Conservation (phyloP, 2,888 invertebrate genomes). For the Augiades crinisus region DNA sequence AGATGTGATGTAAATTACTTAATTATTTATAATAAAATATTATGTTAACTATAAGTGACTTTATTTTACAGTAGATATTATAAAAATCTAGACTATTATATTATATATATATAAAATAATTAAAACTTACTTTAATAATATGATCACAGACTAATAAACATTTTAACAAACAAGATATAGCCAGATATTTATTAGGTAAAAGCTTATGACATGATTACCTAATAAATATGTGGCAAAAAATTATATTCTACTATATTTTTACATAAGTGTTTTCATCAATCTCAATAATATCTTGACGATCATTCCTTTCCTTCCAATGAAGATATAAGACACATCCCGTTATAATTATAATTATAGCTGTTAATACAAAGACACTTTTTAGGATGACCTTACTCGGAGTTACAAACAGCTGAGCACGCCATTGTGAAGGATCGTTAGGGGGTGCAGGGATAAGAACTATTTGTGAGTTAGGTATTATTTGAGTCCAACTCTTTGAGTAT, state of each 20-base stretch:
- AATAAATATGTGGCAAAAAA: neutral
- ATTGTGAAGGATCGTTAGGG: constrained; percentile 86
- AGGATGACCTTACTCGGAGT: constrained; percentile 96
- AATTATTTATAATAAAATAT: neutral
- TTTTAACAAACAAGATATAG: too few species aligned
- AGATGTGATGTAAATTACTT: constrained; percentile 86
- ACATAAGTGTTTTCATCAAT: constrained; percentile 72
- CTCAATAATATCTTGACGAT: constrained; percentile 71
- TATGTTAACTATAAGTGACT: too few species aligned
- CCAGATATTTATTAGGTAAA: too few species aligned
- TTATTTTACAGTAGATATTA: neutral
- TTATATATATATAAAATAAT: neutral
- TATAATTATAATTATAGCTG: constrained; percentile 92
- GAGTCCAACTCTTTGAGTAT: constrained; percentile 89
- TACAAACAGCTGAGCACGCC: constrained; percentile 96
- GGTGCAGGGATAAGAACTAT: constrained; percentile 97
- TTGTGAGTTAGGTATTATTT: constrained; percentile 98
- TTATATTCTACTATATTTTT: constrained; percentile 47
- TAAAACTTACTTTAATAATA: neutral
- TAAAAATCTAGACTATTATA: too few species aligned
- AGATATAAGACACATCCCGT: constrained; percentile 91
- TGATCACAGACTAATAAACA: constrained; percentile 26
- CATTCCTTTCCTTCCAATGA: constrained; percentile 92
- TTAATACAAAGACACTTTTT: constrained; percentile 93
- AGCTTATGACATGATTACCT: too few species aligned